Conservation (phyloP, 2,113 vertebrate species). For the Amphiprion ocellaris region DNA sequence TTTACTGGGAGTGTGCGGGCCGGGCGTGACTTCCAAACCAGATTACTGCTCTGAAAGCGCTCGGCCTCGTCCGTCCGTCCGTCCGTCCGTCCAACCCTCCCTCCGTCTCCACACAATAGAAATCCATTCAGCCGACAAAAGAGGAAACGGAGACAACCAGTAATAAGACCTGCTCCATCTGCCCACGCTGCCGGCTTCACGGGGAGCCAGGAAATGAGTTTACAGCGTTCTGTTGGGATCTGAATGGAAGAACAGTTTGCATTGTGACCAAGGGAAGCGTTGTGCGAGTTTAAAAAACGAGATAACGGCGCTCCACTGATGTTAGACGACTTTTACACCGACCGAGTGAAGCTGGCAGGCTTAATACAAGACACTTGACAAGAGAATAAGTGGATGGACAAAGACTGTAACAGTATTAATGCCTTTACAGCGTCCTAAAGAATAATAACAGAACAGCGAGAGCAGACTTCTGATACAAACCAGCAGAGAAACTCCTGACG, state of each 20-base stretch:
- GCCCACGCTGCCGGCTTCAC: background rate
- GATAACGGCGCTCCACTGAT: background rate
- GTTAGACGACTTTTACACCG: background rate
- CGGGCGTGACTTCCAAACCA: conserved; percentile 79
- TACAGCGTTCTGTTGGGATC: background rate
- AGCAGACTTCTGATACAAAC: no score
- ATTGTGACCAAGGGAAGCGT: background rate
- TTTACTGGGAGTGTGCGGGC: conserved; percentile 75
- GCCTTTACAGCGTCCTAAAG: no score
- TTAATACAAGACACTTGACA: no score
- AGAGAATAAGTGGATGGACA: no score
- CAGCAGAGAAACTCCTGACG: no score
- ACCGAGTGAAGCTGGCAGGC: background rate
- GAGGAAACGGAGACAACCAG: background rate
- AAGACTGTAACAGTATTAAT: no score
- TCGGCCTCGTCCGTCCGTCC: background rate
- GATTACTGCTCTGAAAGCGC: conserved; percentile 70
- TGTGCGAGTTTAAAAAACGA: background rate
- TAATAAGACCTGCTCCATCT: background rate
- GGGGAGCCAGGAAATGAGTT: conserved; percentile 8
- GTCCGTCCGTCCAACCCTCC: background rate
- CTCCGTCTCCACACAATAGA: conserved; percentile 4
- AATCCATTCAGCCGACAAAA: background rate
- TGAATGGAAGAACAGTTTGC: background rate
- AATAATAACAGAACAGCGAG: no score